Percentiles rank a stretch among this genome's conserved stretches.
Conservation (phyloP, 2,113 vertebrate genomes). For the Panthera leo region DNA sequence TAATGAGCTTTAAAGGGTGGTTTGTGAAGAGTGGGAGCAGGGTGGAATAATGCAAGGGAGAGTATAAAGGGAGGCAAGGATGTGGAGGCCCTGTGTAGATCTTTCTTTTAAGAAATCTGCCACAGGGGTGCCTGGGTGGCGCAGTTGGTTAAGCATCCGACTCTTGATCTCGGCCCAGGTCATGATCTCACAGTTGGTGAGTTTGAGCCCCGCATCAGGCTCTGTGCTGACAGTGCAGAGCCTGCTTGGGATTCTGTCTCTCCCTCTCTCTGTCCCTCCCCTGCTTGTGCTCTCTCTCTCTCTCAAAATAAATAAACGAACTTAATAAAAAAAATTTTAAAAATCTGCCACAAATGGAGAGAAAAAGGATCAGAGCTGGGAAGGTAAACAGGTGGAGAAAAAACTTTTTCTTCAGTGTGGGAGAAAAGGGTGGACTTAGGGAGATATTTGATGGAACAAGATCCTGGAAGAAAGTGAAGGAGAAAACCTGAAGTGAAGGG, state of each 20-base stretch:
- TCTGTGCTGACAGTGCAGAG: too few relatives aligned
- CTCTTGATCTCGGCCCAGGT: too few relatives aligned
- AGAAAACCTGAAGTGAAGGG: not conserved
- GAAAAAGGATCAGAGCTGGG: not conserved
- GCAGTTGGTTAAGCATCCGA: too few relatives aligned
- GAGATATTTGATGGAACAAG: not conserved
- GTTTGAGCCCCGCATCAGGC: too few relatives aligned
- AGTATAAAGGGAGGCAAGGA: too few relatives aligned
- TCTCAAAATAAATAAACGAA: too few relatives aligned
- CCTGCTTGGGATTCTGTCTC: too few relatives aligned
- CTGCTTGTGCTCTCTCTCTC: too few relatives aligned
- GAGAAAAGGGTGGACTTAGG: not conserved
- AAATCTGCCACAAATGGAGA: not conserved
- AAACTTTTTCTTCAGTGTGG: not conserved
- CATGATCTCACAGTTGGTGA: too few relatives aligned
- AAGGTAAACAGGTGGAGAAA: not conserved
- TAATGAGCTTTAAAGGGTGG: not conserved
- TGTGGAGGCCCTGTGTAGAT: not conserved
- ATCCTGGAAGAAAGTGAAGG: not conserved
- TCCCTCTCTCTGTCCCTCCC: too few relatives aligned
- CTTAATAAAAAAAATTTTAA: too few relatives aligned
- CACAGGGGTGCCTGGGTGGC: too few relatives aligned
- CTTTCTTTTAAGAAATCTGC: not conserved
- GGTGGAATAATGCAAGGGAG: not conserved
- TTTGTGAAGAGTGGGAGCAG: not conserved